Evolutionary conservation across 2,113 vertebrate species (phyloP).

Genomic region (Scytalopus superciliaris): DNA sequence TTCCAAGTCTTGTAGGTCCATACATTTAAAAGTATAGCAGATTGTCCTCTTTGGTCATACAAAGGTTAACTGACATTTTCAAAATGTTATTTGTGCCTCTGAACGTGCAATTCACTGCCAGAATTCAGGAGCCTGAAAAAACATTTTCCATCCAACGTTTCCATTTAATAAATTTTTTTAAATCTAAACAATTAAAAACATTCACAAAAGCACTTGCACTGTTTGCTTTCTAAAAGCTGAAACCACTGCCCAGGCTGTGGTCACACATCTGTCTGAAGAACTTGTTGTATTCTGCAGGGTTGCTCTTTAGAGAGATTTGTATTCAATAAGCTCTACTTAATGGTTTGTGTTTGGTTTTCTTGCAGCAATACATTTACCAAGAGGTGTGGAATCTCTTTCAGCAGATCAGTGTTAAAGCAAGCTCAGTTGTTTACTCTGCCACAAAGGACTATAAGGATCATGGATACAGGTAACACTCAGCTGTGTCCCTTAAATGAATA

Average conservation of each 20-base stretch:
- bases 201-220: not conserved
- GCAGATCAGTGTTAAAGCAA: conserved; percentile 97
- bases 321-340: not conserved
- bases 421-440: conserved; percentile 93
- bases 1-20: not conserved
- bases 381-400: conserved; percentile 99
- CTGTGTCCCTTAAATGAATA: not conserved
- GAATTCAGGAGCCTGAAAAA: not conserved
- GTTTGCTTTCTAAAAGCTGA: not conserved
- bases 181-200: not conserved
- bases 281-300: not conserved
- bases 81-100: not conserved
- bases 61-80: not conserved
- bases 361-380: conserved; percentile 96
- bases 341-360: not conserved
- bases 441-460: conserved; percentile 94
- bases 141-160: too few species aligned
- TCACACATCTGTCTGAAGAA: not conserved
- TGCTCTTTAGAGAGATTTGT: not conserved
- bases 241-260: not conserved
- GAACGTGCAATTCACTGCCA: not conserved
- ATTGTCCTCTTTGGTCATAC: not conserved
- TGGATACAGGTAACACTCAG: conserved; percentile 85
- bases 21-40: not conserved
- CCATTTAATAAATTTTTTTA: not conserved